Evolutionary conservation across 2,888 invertebrate species (phyloP), one percentile per base, ranked within the genome.

Genomic region (Aspidiotus rigidus): DNA sequence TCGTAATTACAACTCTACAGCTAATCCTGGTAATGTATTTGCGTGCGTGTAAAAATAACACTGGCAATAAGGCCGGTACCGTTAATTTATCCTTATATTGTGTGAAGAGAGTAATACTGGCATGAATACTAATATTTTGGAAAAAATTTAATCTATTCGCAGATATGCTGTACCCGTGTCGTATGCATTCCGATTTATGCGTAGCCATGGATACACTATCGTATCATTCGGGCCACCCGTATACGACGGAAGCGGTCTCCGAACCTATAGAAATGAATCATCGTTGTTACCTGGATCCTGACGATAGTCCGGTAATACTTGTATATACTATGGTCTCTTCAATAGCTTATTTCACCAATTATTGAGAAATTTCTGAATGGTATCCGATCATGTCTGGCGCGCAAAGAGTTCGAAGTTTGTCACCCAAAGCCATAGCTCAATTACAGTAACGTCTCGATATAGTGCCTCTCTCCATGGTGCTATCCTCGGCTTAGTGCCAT

Each of bases 201-300:
- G 67, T 67, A 44, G 67, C 60, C 16, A 59, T 67, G 67, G 67
- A 67, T 60, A 67, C 67, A 44, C 44, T 67, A 44, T 67, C 67
- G 41, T 57, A 67, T 49, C 59, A 67, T 49, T 67, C 67, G 15
- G 59, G 44, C 28, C 59, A 67, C 44, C 60, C 60, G 39, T 59
- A 67, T 49, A 11, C 59, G 2, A 9, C 59, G 16, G 44, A 57
- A 39, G 42, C 59, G 16, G 54, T 54, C 15, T 41, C 54, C 15
- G 67, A 67, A 49, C 59, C 41, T 53, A 17, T 67, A n/a, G 59
- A 67, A 13, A 59, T 59, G 59, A 67, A 60, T 49, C 67, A 49
- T 40, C 49, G 42, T 49, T 67, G 57, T 53, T 67, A 67, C 49
- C 42, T 59, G 13, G 59, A 67, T 39, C 57, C 67, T 8, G 62